A percentile compares a stretch with the other conserved stretches of the same genome.
Evolutionary conservation across 2,888 invertebrate genomes (phyloP).

Genomic region (Lycaena phlaeas): DNA sequence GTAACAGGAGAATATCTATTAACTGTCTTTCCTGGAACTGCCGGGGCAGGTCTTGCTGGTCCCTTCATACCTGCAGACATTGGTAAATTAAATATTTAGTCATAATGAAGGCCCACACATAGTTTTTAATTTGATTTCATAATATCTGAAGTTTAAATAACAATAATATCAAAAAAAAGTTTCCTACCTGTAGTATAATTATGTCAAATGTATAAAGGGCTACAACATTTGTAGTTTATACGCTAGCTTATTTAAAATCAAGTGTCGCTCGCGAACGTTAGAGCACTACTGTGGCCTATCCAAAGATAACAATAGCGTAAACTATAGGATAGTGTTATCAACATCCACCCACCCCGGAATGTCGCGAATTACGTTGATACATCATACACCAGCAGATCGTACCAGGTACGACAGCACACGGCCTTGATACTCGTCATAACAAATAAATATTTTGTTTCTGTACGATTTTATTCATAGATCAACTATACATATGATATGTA

Average conservation of each 20-base stretch:
- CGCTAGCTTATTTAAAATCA: conserved; percentile 2
- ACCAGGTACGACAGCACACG: conserved; percentile 58
- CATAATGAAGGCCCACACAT: no score
- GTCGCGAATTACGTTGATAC: conserved; percentile 26
- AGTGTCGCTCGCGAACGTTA: conserved; percentile 9
- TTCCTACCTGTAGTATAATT: not conserved
- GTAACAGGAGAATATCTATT: conserved; percentile 71
- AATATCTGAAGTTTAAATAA: not conserved
- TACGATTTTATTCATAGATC: not conserved
- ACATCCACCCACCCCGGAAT: conserved; percentile 50
- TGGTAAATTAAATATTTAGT: conserved; percentile 10
- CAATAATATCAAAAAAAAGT: not conserved
- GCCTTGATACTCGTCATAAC: conserved; percentile 55
- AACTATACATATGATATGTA: no score
- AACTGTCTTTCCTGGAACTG: conserved; percentile 51
- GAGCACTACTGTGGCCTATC: conserved; percentile 10
- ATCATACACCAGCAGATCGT: conserved; percentile 32
- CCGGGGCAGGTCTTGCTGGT: conserved; percentile 73
- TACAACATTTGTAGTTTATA: not conserved
- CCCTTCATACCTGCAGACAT: conserved; percentile 75
- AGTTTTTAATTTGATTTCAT: not conserved
- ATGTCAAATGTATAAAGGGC: not conserved
- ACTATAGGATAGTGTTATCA: conserved; percentile 41
- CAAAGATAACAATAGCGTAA: not conserved
- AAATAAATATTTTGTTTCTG: conserved; percentile 4